A percentile compares a stretch with the other conserved stretches of the same genome.
Evolutionary conservation across 2,113 vertebrate genomes (phyloP).

Genomic region (Dryoscopus gambensis): DNA sequence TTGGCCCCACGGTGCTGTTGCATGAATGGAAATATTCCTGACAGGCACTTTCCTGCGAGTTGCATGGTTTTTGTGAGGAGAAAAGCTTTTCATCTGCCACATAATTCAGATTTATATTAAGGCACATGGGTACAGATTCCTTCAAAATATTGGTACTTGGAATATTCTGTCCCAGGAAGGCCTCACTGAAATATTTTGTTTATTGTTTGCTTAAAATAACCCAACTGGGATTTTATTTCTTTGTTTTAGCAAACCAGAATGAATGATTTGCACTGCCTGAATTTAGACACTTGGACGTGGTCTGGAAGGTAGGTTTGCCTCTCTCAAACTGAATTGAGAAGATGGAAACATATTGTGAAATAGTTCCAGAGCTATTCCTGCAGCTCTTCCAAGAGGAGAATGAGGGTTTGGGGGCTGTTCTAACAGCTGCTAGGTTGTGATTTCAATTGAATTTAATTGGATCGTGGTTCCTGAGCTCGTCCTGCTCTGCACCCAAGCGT

Average conservation of each 20-base stretch:
- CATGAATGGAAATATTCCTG: neutral
- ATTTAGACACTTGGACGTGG: slow-evolving; percentile 90
- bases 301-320: slow-evolving; percentile 84
- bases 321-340: neutral
- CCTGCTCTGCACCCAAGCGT: neutral
- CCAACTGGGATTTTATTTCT: slow-evolving; percentile 13
- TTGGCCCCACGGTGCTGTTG: neutral
- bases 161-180: neutral
- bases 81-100: neutral
- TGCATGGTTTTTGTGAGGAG: neutral
- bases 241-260: slow-evolving; percentile 88
- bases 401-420: neutral
- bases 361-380: neutral
- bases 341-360: neutral
- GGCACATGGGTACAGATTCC: neutral
- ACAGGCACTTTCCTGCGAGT: neutral
- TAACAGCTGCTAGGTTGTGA: neutral
- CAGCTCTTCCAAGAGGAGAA: neutral
- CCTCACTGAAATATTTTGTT: neutral
- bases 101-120: neutral
- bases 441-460: slow-evolving; percentile 15
- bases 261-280: slow-evolving; percentile 87
- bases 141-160: neutral
- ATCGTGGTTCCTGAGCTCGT: neutral
- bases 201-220: slow-evolving; percentile 6